A percentile compares a stretch with the other conserved stretches of the same genome.
Evolutionary conservation across 2,113 vertebrate species (phyloP).

Genomic region (Tonatia bakeri): DNA sequence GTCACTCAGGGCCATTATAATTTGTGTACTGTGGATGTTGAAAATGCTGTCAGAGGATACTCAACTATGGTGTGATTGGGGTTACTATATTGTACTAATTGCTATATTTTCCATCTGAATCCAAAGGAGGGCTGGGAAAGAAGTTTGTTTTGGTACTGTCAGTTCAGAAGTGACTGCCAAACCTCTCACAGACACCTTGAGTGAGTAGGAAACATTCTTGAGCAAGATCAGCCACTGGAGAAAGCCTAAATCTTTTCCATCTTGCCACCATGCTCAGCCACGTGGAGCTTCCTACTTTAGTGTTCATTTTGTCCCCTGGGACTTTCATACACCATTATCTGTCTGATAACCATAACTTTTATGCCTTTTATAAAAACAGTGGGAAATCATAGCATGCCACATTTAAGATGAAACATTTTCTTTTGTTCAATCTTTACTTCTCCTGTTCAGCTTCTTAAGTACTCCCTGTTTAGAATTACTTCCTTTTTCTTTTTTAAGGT

Average conservation of each 20-base stretch:
- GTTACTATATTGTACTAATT: not conserved
- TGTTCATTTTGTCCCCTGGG: not conserved
- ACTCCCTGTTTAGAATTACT: not conserved
- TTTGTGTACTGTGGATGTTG: not conserved
- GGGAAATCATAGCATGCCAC: not conserved
- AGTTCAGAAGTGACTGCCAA: not conserved
- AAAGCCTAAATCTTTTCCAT: not conserved
- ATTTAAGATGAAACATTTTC: not conserved
- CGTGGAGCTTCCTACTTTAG: not conserved
- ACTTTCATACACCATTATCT: not conserved
- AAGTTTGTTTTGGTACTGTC: not conserved
- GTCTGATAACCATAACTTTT: not conserved
- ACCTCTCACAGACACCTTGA: not conserved
- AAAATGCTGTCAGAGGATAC: not conserved
- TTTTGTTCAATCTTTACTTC: not conserved
- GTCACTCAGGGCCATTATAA: not conserved
- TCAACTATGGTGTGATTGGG: not conserved
- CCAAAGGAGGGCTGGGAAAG: not conserved
- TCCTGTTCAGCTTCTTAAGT: not conserved
- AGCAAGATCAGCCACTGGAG: not conserved
- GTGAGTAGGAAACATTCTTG: not conserved
- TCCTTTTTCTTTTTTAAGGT: not conserved
- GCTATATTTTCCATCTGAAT: not conserved
- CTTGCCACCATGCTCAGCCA: not conserved
- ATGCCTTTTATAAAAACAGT: not conserved